Evolutionary conservation across 2,113 vertebrate species (phyloP), one percentile per base, ranked within the genome.

Genomic region (Gambusia affinis): DNA sequence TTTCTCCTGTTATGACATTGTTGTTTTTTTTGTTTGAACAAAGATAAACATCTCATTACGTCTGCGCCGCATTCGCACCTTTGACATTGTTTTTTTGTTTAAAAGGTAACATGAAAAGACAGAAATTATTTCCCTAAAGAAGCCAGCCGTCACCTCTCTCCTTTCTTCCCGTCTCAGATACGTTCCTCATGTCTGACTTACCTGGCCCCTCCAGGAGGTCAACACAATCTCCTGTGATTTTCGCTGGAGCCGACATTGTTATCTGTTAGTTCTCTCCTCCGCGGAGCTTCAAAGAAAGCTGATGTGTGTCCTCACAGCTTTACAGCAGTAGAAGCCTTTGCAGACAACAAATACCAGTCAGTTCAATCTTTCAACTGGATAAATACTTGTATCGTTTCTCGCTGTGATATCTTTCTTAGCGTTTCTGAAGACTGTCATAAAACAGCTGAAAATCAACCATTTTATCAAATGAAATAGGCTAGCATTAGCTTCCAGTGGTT

Each of bases 201-300:
- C 19, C 30, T 72, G 30, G 63, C 51, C 67, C 63, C 2, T 61
- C 67, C 22, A 64, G 51, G 37, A 29, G 60, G 47, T 80, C 60
- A 24, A n/a, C 47, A 27, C 60, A 67, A 33, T 71, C 57, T 60
- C n/a, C 47, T 63, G 62, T 66, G 54, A 79, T 72, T 77, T 82
- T 64, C 67, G 37, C 19, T 7, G 51, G 62, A 67, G 66, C 10
- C 62, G 61, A 62, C 51, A 27, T 80, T 39, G 62, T 73, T 86
- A 70, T 78, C 64, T 78, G 68, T 64, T 79, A 22, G 78, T 82
- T 67, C 70, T 28, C 33, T 63, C 28, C 60, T 75, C 57, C 54
- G 39, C 61, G 68, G 67, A 3, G 37, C 73, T 60, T 44, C 69
- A 72, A 74, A 86, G 69, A 65, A 19, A 42, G 12, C 37, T 69